These are phyloP conservation scores for Parambassis ranga DNA, from an alignment of 2,797 vertebrate species.

Conservation along the genomic window DNA sequence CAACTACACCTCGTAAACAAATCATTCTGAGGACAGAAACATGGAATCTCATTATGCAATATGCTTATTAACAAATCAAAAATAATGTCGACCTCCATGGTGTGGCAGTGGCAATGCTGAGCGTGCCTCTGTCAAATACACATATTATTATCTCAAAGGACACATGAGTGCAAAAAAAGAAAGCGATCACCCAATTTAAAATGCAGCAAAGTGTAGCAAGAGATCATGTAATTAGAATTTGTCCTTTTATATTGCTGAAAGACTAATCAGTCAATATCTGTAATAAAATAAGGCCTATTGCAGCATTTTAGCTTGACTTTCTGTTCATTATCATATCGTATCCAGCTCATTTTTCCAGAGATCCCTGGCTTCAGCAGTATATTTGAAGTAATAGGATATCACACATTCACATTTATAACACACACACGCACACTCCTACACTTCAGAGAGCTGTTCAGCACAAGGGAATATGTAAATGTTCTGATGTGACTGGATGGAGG, in stretches of 20 bases:
- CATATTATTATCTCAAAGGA: neutral
- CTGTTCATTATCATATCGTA: constrained; percentile 31
- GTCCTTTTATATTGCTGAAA: constrained; percentile 9
- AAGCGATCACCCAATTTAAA: constrained; percentile 1
- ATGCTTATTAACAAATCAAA: neutral
- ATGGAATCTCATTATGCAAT: neutral
- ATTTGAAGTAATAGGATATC: constrained; percentile 28
- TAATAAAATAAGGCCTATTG: constrained; percentile 28
- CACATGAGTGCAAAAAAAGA: neutral
- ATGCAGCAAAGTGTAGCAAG: constrained; percentile 5
- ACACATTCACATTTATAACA: constrained; percentile 38
- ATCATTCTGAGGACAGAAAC: constrained; percentile 1
- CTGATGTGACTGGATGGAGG: constrained; percentile 32
- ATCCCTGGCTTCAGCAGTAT: constrained; percentile 1
- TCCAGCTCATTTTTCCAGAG: constrained; percentile 22
- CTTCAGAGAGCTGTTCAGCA: constrained; percentile 29
- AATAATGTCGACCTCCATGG: neutral
- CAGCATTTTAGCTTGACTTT: constrained; percentile 27
- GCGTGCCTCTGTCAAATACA: constrained; percentile 12
- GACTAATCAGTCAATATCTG: constrained; percentile 24
- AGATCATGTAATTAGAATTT: constrained; percentile 47
- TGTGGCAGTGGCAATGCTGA: neutral
- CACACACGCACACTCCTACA: constrained; percentile 39
- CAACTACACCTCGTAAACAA: constrained; percentile 3
- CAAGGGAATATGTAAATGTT: constrained; percentile 49